Conservation (phyloP, 2,888 invertebrate genomes). For the Hypena proboscidalis region DNA sequence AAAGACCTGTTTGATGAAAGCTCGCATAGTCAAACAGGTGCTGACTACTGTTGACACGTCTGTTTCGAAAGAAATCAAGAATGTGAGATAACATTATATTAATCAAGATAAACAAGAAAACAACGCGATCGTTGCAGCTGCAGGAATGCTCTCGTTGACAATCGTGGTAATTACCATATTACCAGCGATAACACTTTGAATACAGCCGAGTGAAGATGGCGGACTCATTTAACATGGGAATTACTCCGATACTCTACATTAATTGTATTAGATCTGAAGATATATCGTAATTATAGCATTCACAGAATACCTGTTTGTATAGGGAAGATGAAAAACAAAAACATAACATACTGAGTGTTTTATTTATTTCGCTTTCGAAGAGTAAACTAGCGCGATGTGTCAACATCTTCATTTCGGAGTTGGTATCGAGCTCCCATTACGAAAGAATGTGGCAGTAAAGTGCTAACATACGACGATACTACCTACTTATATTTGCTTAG, state of each 20-base stretch:
- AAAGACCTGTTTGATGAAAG: conserved; percentile 13
- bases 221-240: conserved; percentile 24
- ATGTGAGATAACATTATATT: conserved; percentile 3
- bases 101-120: conserved; percentile 12
- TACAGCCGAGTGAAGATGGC: conserved; percentile 21
- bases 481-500: neutral
- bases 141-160: conserved; percentile 27
- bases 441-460: conserved; percentile 30
- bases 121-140: conserved; percentile 8
- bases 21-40: neutral
- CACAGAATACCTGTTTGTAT: conserved; percentile 21
- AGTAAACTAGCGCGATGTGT: conserved; percentile 3
- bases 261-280: conserved; percentile 28
- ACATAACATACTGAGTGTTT: neutral
- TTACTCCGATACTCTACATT: conserved; percentile 22
- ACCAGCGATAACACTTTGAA: conserved; percentile 24
- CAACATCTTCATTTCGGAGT: conserved; percentile 15
- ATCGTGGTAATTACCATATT: conserved; percentile 35
- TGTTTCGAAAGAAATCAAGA: neutral
- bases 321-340: neutral
- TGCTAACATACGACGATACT: conserved; percentile 18
- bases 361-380: conserved; percentile 4
- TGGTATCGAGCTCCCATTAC: conserved; percentile 8
- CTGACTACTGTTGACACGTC: neutral
- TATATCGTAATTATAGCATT: conserved; percentile 7